These are phyloP conservation scores for Orthochromis indermauri DNA, from an alignment of 2,113 vertebrate species.

Conservation along the genomic window DNA sequence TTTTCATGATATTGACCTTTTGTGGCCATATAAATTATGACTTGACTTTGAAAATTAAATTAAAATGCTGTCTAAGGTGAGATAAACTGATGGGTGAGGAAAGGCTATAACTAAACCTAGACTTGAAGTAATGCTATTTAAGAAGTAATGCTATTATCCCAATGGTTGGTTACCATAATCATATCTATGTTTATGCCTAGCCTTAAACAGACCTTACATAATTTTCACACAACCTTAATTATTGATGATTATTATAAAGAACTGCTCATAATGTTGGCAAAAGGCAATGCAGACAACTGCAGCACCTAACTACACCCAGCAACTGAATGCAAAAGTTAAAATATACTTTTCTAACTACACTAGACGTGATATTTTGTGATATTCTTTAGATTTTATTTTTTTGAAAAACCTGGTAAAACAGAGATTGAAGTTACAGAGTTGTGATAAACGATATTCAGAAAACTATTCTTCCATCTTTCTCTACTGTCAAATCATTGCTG, in stretches of 20 bases:
- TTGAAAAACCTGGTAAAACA: neutral
- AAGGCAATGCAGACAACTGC: neutral
- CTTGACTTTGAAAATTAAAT: neutral
- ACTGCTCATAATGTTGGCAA: neutral
- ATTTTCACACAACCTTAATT: neutral
- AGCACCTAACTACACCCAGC: neutral
- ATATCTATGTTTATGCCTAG: neutral
- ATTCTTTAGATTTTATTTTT: neutral
- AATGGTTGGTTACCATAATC: neutral
- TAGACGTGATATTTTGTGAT: neutral
- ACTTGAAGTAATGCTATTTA: neutral
- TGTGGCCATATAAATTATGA: neutral
- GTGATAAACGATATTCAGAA: neutral
- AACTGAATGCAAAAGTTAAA: neutral
- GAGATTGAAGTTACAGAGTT: neutral
- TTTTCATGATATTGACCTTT: neutral
- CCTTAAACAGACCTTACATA: neutral
- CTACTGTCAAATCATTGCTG: neutral
- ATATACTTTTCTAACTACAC: neutral
- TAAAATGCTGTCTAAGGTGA: neutral
- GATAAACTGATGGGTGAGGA: neutral
- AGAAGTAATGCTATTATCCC: neutral
- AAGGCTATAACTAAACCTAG: neutral
- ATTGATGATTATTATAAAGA: neutral
- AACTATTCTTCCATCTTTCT: neutral